Evolutionary conservation across 2,888 invertebrate genomes (phyloP), one percentile per base, ranked within the genome.

Genomic region (Spialia ferax): DNA sequence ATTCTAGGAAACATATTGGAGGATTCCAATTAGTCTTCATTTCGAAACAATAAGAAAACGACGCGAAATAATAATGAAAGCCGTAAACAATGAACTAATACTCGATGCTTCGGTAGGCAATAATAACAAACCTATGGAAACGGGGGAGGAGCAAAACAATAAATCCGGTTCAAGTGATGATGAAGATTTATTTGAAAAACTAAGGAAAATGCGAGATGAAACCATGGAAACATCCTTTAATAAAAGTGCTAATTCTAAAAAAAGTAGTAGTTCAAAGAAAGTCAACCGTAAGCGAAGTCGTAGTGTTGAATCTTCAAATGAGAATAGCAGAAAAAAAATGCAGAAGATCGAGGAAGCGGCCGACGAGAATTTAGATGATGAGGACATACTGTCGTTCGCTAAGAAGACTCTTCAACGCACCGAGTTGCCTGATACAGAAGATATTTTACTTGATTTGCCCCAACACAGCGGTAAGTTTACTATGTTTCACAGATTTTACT

Each of bases 1-100:
- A 63, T 83, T 84, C 69, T 88, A 97, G 96, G 98, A 98, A 94
- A 94, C 92, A 69, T 98, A 97, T 85, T 98, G 98, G 98, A 95
- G 98, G 75, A 97, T 98, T 79, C 97, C 98, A 0, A 95, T 95
- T 66, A 91, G 93, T 77, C 90, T 96, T 63, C 89, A 91, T 68
- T 85, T 89, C 52, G 85, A 92, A 23, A 94, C 93, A n/a, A 92
- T 96, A 65, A 91, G 94, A 71, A 94, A 94, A 78, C 91, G 95
- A 22, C 91, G 94, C 62, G 92, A 94, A 75, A 87, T 95, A 61
- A 92, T 96, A 71, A 87, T 91, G 63, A 93, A 94, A 80, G 95
- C 95, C 0, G 80, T 95, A 45, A 92, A 94, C 71, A 94, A 94
- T 72, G 93, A 89, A 71, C 85, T 94, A 63, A 84, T 90, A 59